These are phyloP conservation scores for Vidua chalybeata DNA, from an alignment of 2,113 vertebrate species.

Conservation along the genomic window DNA sequence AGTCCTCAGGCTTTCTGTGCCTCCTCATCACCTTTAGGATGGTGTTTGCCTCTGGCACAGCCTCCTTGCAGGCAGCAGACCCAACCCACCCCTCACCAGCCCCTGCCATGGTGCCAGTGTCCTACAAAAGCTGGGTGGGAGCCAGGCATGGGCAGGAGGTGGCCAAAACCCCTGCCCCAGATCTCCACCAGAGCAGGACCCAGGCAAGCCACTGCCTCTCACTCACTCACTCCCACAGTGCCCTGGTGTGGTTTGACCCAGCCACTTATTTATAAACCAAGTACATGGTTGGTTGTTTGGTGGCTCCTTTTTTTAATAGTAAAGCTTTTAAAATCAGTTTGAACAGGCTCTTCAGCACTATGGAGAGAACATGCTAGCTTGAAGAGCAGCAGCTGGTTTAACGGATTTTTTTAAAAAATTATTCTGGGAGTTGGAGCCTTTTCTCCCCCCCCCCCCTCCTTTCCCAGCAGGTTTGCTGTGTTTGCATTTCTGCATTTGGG, in stretches of 20 bases:
- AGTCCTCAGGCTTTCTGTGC: neutral
- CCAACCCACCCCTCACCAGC: neutral
- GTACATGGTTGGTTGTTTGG: neutral
- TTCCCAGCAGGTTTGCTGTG: neutral
- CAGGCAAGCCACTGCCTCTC: rapidly evolving
- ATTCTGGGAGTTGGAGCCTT: neutral
- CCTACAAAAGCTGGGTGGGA: neutral
- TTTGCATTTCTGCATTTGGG: neutral
- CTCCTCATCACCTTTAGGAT: neutral
- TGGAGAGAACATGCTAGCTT: neutral
- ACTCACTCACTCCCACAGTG: neutral
- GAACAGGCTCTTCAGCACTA: neutral
- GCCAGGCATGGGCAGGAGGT: neutral
- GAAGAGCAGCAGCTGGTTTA: neutral
- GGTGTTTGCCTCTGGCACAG: neutral
- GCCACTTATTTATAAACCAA: neutral
- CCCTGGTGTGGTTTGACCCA: neutral
- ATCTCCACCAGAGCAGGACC: neutral
- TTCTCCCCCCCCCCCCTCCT: neutral
- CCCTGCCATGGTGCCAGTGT: rapidly evolving
- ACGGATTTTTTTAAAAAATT: neutral
- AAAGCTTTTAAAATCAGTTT: neutral
- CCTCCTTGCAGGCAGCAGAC: neutral
- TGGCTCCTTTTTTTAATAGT: neutral
- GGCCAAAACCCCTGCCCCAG: neutral